These are phyloP conservation scores for Unio pictorum DNA, from an alignment of 2,888 invertebrate species.

Conservation along the genomic window DNA sequence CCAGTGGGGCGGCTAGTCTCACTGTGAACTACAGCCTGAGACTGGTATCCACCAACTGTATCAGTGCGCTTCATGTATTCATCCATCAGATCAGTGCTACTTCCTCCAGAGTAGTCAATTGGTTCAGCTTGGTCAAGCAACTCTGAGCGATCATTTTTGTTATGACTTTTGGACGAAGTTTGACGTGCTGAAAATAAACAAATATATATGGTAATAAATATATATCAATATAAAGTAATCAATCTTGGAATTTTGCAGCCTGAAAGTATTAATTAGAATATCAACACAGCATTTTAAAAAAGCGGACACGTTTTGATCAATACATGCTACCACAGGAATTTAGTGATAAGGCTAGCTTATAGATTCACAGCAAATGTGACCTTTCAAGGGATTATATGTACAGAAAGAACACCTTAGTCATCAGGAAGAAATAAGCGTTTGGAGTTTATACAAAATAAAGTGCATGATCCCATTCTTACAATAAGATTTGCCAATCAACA, in stretches of 20 bases:
- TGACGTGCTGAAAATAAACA: conserved; percentile 28
- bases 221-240: neutral
- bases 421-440: too few relatives aligned
- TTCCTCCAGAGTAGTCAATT: conserved; percentile 69
- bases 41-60: conserved; percentile 47
- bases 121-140: conserved; percentile 83
- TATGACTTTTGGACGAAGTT: conserved; percentile 74
- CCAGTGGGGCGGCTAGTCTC: conserved; percentile 21
- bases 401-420: too few relatives aligned
- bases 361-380: too few relatives aligned
- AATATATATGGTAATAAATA: neutral
- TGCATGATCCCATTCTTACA: too few relatives aligned
- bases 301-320: too few relatives aligned
- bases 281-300: neutral
- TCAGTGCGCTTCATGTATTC: conserved; percentile 24
- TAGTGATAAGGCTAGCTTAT: too few relatives aligned
- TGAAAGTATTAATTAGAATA: neutral
- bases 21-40: conserved; percentile 24
- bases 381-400: too few relatives aligned
- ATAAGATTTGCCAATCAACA: too few relatives aligned
- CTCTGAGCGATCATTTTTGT: conserved; percentile 84
- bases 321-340: too few relatives aligned
- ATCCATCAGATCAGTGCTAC: conserved; percentile 31
- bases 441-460: too few relatives aligned
- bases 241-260: neutral